Evolutionary conservation across 53 echinoderm and acorn worm genomes (phyloP).

Genomic region (Zoroaster sp.): DNA sequence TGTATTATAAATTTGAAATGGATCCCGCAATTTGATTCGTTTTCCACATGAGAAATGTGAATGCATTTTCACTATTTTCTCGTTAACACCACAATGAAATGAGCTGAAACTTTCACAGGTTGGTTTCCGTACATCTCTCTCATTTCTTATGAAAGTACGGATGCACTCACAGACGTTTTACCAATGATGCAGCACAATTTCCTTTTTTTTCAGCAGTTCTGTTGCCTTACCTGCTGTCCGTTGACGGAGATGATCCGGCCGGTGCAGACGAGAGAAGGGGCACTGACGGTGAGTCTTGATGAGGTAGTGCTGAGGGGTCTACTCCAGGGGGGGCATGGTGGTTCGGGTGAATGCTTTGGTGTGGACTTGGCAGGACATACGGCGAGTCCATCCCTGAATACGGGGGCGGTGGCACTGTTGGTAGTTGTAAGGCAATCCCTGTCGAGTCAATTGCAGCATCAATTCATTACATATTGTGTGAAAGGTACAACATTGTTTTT

Average conservation of each 20-base stretch:
- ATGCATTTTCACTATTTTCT: too few relatives aligned
- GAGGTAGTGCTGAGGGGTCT: constrained; percentile 24
- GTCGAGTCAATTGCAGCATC: background rate
- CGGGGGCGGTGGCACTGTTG: constrained; percentile 58
- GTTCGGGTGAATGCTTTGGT: background rate
- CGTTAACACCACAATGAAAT: too few relatives aligned
- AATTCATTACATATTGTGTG: background rate
- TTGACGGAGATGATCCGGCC: background rate
- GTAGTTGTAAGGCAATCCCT: constrained; percentile 40
- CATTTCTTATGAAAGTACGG: too few relatives aligned
- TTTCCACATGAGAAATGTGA: too few relatives aligned
- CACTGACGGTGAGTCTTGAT: constrained; percentile 42
- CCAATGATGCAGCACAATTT: too few relatives aligned
- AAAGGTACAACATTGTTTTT: too few relatives aligned
- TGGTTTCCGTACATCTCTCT: too few relatives aligned
- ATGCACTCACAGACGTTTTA: too few relatives aligned
- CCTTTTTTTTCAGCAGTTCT: too few relatives aligned
- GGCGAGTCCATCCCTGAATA: constrained; percentile 2
- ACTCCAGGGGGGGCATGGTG: constrained; percentile 3
- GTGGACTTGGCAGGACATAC: constrained; percentile 13
- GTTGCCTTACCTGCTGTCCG: constrained; percentile 33
- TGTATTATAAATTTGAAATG: too few relatives aligned
- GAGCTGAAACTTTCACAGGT: too few relatives aligned
- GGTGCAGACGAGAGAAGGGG: background rate
- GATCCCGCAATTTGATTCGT: too few relatives aligned